Percentiles rank a stretch among this genome's conserved stretches.
Evolutionary conservation across 2,888 invertebrate genomes (phyloP).

Genomic region (Anagyrus pseudococci): DNA sequence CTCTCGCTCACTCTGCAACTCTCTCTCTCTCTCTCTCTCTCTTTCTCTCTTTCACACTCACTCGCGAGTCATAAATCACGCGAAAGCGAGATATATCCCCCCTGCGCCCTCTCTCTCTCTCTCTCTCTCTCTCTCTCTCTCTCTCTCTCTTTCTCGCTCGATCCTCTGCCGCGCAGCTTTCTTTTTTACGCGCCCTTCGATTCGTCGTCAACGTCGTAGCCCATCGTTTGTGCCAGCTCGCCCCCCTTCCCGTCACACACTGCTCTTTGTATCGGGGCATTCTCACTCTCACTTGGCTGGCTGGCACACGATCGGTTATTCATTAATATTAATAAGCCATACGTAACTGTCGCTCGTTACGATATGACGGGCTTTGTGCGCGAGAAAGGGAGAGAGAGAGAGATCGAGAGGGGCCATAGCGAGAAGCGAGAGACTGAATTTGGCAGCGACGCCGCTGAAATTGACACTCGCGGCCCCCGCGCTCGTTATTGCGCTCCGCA

Average conservation of each 20-base stretch:
- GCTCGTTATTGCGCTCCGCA: not conserved
- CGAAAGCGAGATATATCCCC: slow-evolving; percentile 42
- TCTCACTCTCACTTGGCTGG: too few relatives aligned
- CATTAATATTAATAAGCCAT: slow-evolving; percentile 61
- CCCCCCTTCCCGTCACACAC: slow-evolving; percentile 5
- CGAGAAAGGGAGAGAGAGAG: not conserved
- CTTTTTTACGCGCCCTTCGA: slow-evolving; percentile 14
- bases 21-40: slow-evolving; percentile 7
- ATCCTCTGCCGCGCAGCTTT: slow-evolving; percentile 40
- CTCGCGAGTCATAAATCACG: slow-evolving; percentile 57
- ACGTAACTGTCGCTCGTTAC: slow-evolving; percentile 54
- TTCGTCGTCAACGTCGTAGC: too few relatives aligned
- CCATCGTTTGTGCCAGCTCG: too few relatives aligned
- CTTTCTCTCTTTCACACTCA: slow-evolving; percentile 12
- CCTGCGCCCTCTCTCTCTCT: slow-evolving; percentile 26
- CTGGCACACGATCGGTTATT: slow-evolving; percentile 52
- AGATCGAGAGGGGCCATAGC: not conserved
- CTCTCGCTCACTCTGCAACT: slow-evolving; percentile 9
- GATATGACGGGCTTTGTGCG: slow-evolving; percentile 47
- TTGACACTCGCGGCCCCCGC: slow-evolving; percentile 32
- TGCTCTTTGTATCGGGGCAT: slow-evolving; percentile 40
- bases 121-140: slow-evolving; percentile 12
- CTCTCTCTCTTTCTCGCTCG: slow-evolving; percentile 4
- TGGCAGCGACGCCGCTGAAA: slow-evolving; percentile 31
- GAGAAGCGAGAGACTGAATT: slow-evolving; percentile 6